Evolutionary conservation across 1,140 invertebrate genomes (phyloP).

Genomic region (Euura lappo): DNA sequence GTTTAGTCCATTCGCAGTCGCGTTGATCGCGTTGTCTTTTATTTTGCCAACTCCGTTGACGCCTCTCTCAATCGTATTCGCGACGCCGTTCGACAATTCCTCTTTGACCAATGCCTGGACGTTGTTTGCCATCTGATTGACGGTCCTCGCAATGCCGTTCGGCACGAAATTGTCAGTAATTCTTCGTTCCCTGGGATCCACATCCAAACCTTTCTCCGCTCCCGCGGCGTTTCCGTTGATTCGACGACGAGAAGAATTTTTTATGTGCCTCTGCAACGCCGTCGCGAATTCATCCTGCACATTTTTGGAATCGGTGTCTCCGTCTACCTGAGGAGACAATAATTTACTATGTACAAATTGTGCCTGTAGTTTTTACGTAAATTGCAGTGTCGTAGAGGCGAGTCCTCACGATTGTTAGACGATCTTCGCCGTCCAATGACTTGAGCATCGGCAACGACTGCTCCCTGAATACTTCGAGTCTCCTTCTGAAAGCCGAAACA

Average conservation of each 20-base stretch:
- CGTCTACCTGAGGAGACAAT: constrained; percentile 69
- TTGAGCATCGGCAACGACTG: constrained; percentile 88
- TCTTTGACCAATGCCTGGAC: not conserved
- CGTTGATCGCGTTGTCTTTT: not conserved
- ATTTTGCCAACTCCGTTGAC: not conserved
- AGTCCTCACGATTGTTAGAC: constrained; percentile 77
- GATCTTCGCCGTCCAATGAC: constrained; percentile 76
- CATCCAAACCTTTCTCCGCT: not conserved
- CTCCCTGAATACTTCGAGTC: constrained; percentile 85
- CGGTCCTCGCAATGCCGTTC: not conserved
- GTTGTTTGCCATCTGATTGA: not conserved
- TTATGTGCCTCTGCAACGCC: constrained; percentile 59
- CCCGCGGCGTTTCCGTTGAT: not conserved
- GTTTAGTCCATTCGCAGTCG: not conserved
- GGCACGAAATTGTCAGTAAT: not conserved
- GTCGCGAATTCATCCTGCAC: constrained; percentile 77
- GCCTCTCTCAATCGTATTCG: not conserved
- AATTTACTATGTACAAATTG: not conserved
- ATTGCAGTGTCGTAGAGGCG: not conserved
- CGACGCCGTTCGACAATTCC: not conserved
- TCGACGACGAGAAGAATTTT: not conserved
- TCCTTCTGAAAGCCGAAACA: constrained; percentile 79
- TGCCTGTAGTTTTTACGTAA: constrained; percentile 4
- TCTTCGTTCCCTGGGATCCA: not conserved
- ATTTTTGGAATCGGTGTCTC: constrained; percentile 76